These are phyloP conservation scores for Himalopsyche kuldschensis DNA, from an alignment of 2,888 invertebrate genomes.

Conservation along the genomic window DNA sequence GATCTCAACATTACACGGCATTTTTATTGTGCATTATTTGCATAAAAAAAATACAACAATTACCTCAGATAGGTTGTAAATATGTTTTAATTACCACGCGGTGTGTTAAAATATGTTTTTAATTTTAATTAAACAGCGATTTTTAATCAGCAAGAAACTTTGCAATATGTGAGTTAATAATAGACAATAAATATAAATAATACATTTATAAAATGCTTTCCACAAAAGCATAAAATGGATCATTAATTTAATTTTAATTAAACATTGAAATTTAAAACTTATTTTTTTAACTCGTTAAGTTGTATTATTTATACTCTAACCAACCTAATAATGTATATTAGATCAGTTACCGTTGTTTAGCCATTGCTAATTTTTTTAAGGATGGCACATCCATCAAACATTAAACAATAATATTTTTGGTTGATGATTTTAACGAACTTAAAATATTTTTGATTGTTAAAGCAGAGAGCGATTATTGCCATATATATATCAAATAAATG, in stretches of 20 bases:
- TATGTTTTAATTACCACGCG: background rate
- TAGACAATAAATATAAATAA: background rate
- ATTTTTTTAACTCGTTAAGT: too few relatives aligned
- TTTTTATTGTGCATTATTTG: background rate
- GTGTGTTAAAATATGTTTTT: background rate
- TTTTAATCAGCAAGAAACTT: background rate
- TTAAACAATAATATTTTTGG: too few relatives aligned
- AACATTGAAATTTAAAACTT: background rate
- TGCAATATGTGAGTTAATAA: background rate
- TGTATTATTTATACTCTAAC: too few relatives aligned
- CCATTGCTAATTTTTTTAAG: too few relatives aligned
- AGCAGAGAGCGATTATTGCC: too few relatives aligned
- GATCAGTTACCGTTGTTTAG: too few relatives aligned
- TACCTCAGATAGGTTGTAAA: background rate
- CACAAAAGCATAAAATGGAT: background rate
- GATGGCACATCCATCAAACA: too few relatives aligned
- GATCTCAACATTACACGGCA: background rate
- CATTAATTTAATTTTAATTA: background rate
- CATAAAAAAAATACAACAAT: background rate
- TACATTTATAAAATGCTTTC: background rate
- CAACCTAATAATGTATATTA: too few relatives aligned
- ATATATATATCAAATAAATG: too few relatives aligned
- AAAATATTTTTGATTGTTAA: too few relatives aligned
- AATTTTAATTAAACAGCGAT: background rate
- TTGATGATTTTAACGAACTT: too few relatives aligned